phyloP scores from a whole-genome alignment of 2,113 vertebrate species.

The Anolis carolinensis region DNA sequence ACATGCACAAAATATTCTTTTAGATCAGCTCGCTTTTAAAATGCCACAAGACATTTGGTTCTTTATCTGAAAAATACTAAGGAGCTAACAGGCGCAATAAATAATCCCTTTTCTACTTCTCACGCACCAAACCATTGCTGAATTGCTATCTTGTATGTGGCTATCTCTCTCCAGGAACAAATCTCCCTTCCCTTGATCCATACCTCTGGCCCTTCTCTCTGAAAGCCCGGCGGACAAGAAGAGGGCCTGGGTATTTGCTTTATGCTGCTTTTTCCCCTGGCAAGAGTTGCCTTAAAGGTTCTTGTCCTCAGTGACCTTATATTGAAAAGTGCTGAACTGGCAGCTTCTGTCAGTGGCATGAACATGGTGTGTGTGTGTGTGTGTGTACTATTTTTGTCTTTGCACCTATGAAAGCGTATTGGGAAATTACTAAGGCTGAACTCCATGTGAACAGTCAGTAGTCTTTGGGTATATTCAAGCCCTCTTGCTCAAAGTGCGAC shows the following conservation, averaged over 20 bases:
- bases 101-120: not conserved
- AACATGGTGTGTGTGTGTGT: not conserved
- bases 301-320: not conserved
- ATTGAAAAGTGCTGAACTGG: not conserved
- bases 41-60: not conserved
- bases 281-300: not conserved
- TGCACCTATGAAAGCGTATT: not conserved
- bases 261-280: not conserved
- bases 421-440: not conserved
- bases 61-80: not conserved
- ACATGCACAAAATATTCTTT: not conserved
- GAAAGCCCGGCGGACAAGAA: not conserved
- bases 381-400: not conserved
- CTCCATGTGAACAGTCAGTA: constrained; percentile 19
- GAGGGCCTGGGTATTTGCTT: not conserved
- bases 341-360: not conserved
- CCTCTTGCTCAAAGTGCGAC: not conserved
- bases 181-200: not conserved
- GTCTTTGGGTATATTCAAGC: not conserved
- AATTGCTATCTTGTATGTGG: not conserved
- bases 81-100: not conserved
- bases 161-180: not conserved
- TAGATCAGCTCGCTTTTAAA: not conserved
- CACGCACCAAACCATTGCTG: not conserved
- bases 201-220: not conserved